Base-by-base conservation (phyloP, 2,888 invertebrate species). In the Timandra comae region DNA sequence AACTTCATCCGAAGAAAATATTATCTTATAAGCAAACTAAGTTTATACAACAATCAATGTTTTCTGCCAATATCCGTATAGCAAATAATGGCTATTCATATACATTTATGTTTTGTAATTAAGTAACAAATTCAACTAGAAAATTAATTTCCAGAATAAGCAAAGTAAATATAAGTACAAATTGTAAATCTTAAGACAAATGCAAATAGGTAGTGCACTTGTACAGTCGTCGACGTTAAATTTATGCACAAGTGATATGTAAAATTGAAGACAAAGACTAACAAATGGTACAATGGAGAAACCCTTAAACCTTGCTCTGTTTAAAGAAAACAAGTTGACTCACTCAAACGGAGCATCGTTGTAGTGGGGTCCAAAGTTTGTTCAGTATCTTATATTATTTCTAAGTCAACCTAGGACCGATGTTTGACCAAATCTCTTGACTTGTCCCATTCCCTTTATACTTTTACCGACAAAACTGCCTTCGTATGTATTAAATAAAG, bases 371-470 rank as follows among this genome's bases (percentile, higher is more conserved):
- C 57, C 46, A 46, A 40, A 63, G 60, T 81, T 73, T 80, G 67
- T 76, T 58, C 56, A 80, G 73, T 76, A 77, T 75, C 79, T 80
- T 71, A 78, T 77, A 80, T 84, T 82, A 82, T 82, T 80, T 82
- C 79, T 77, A 78, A 78, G 77, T 73, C 77, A 74, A 76, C 68
- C 64, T 66, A 61, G 56, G 63, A 63, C 66, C 63, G 58, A 67
- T 81, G 71, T 82, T 84, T 84, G 74, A 74, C 68, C 69, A 80
- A 79, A 78, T 78, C 75, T 78, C 63, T 79, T 68, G 69, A 71
- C 67, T n/a, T n/a, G 69, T 72, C 67, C 63, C 61, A 57, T 67
- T 60, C 51, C 63, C 71, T 82, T 82, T 81, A 60, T 77, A 81
- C 76, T 81, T 76, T 68, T 53, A 57, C 81, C 81, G 81, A 63